These are phyloP conservation scores for Catonia carolina DNA, from an alignment of 2,888 invertebrate species.

Conservation along the genomic window DNA sequence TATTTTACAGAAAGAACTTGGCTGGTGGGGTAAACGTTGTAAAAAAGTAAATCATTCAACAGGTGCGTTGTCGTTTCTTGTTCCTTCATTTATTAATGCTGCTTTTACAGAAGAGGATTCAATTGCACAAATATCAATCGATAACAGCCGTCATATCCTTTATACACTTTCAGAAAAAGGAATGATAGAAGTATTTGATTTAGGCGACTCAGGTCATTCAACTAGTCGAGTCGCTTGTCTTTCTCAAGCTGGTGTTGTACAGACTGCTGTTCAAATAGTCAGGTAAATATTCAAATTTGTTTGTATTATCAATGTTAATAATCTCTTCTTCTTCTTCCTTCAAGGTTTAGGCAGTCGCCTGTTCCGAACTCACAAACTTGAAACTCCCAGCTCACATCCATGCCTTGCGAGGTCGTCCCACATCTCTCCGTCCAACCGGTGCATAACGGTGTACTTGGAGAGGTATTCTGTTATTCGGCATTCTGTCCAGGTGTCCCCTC, in stretches of 20 bases:
- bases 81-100: slow-evolving; percentile 83
- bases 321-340: too few species aligned
- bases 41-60: slow-evolving; percentile 93
- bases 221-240: slow-evolving; percentile 66
- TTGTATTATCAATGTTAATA: too few species aligned
- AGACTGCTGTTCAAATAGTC: slow-evolving; percentile 69
- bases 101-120: slow-evolving; percentile 84
- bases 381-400: too few species aligned
- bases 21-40: slow-evolving; percentile 93
- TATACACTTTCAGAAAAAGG: slow-evolving; percentile 89
- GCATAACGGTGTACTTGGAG: too few species aligned
- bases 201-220: slow-evolving; percentile 69
- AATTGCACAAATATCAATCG: slow-evolving; percentile 71
- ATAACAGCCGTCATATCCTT: slow-evolving; percentile 80
- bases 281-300: too few species aligned
- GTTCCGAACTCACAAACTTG: too few species aligned
- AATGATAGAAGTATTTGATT: slow-evolving; percentile 80
- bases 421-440: too few species aligned
- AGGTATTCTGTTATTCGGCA: too few species aligned
- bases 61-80: slow-evolving; percentile 74
- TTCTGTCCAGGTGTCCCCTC: too few species aligned
- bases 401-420: too few species aligned
- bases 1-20: slow-evolving; percentile 60
- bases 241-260: slow-evolving; percentile 65
- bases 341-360: too few species aligned